Evolutionary conservation across 2,888 invertebrate species (phyloP).

Genomic region (Lasioglossum leucozonium): DNA sequence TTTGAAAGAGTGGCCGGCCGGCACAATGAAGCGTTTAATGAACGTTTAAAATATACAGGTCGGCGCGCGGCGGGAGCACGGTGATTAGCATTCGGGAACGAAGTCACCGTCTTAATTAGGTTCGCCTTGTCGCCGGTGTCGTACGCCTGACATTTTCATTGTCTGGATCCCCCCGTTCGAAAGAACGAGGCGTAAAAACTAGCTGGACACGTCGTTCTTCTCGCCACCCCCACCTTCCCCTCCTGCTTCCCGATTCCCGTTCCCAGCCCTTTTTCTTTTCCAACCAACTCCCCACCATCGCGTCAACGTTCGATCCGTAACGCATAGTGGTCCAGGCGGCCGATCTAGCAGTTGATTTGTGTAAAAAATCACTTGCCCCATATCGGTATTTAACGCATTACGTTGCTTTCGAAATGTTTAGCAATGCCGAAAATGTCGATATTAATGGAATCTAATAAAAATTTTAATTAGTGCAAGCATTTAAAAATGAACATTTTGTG

Average conservation of each 20-base stretch:
- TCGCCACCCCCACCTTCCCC: background rate
- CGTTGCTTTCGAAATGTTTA: no score
- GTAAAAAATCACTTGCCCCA: no score
- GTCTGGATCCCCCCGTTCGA: constrained; percentile 15
- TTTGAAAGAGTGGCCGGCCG: constrained; percentile 4
- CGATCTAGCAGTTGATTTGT: no score
- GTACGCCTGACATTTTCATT: constrained; percentile 42
- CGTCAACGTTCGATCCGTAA: background rate
- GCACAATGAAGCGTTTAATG: constrained; percentile 49
- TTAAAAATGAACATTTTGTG: no score
- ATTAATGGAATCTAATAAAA: no score
- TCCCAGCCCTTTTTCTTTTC: background rate
- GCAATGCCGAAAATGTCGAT: no score
- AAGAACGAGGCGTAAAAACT: constrained; percentile 58
- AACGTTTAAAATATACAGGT: constrained; percentile 48
- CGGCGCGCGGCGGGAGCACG: constrained; percentile 9
- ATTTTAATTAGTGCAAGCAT: no score
- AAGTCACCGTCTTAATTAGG: constrained; percentile 62
- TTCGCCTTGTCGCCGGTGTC: constrained; percentile 43
- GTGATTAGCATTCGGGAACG: constrained; percentile 63
- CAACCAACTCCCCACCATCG: no score
- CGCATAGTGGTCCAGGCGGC: background rate
- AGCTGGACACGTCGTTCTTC: constrained; percentile 53
- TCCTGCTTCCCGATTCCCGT: background rate
- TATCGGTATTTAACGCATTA: no score